Conservation (phyloP, 2,888 invertebrate species). For the Dioctria rufipes region DNA sequence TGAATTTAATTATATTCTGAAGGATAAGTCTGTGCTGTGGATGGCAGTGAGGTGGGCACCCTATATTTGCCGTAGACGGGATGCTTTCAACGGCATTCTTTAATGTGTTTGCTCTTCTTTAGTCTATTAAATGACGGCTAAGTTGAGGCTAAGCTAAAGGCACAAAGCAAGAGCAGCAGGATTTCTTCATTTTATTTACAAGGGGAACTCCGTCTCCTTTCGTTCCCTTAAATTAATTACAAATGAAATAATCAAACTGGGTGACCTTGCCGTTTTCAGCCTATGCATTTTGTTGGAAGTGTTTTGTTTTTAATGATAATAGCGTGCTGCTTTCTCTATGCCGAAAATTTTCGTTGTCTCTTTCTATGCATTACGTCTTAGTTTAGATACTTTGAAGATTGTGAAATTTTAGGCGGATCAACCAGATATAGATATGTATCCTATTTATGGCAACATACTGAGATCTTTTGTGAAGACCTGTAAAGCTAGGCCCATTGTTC, state of each 20-base stretch:
- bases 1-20: slow-evolving; percentile 58
- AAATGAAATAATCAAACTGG: slow-evolving; percentile 34
- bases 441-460: no score
- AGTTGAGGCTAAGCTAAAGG: not conserved
- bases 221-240: slow-evolving; percentile 22
- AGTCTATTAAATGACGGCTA: slow-evolving; percentile 33
- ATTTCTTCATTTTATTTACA: slow-evolving; percentile 25
- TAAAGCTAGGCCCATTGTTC: no score
- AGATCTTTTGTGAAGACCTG: no score
- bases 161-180: not conserved
- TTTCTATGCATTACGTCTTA: no score
- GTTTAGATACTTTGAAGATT: no score
- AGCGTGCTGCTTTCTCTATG: no score
- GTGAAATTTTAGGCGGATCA: no score
- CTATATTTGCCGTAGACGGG: slow-evolving; percentile 3
- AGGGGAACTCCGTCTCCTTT: slow-evolving; percentile 5
- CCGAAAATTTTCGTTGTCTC: no score
- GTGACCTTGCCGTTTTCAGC: slow-evolving; percentile 27
- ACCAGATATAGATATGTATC: no score
- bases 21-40: slow-evolving; percentile 41
- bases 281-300: not conserved
- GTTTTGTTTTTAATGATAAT: no score
- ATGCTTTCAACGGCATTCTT: slow-evolving; percentile 43
- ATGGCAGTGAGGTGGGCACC: not conserved
- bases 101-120: slow-evolving; percentile 48